Evolutionary conservation across 2,888 invertebrate genomes (phyloP), one percentile per base, ranked within the genome.

Genomic region (Serrognathus titanus): DNA sequence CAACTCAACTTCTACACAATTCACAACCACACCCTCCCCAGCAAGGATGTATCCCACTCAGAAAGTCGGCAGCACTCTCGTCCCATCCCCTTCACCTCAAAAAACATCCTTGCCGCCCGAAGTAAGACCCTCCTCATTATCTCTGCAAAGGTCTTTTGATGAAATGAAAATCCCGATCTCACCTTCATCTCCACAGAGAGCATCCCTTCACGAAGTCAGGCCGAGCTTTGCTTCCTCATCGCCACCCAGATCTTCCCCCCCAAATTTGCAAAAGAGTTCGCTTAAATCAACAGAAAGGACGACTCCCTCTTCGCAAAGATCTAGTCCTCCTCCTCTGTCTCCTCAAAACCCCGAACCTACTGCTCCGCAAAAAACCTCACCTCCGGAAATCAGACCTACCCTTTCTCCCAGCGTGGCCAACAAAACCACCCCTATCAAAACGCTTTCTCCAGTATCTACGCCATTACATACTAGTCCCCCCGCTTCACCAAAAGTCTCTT

Each of bases 401-500:
- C 53, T 63, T 31, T 63, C 63, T 11, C 62, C 64, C n/a, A 59
- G 43, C 35, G 16, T 59, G 10, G 45, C 55, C 3, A 63, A 56
- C 48, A n/a, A n/a, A n/a, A n/a, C n/a, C n/a, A n/a, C n/a, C n/a
- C 62, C 62, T 8, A 52, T 60, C 8, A 54, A 58, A 52, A 39
- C 39, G 35, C 55, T 48, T 36, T 60, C 60, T 24, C 60, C 60
- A n/a, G 12, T 47, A 10, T 51, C 58, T 9, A 52, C 53, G 12
- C 53, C 56, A 20, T 46, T 47, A 35, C 51, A 36, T 38, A 48
- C 48, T 16, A 56, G 41, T 3, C 61, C 62, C n/a, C 56, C 60
- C 12, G 60, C 63, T 37, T 65, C 61, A 37, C 68, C 59, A 57
- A 70, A 59, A 63, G 69, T 54, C 36, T 61, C 63, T 3, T 57